phyloP scores from a whole-genome alignment of 2,797 vertebrate genomes.

The Anniella stebbinsi region DNA sequence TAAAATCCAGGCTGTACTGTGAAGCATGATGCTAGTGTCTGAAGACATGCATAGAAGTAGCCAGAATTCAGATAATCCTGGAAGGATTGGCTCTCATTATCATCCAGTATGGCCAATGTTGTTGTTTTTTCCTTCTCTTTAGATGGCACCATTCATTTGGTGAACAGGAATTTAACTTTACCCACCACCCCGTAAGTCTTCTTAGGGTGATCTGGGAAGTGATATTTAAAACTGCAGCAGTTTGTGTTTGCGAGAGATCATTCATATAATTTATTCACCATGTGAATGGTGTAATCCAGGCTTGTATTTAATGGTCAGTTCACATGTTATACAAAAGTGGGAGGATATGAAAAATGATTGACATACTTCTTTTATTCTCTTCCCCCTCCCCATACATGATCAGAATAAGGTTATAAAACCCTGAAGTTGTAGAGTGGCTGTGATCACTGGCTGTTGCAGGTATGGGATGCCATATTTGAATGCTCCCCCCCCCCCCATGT shows the following conservation, averaged over 20 bases:
- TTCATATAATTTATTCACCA: background rate
- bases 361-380: too few relatives aligned
- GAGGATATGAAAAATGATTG: background rate
- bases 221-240: background rate
- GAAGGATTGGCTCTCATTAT: too few relatives aligned
- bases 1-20: background rate
- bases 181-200: background rate
- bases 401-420: background rate
- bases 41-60: background rate
- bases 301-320: background rate
- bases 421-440: background rate
- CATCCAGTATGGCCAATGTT: background rate
- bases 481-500: background rate
- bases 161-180: background rate
- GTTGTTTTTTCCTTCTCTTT: background rate
- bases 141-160: background rate
- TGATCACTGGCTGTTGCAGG: too few relatives aligned
- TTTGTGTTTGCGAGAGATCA: too few relatives aligned
- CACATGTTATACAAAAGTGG: background rate
- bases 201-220: background rate
- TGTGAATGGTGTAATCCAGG: background rate
- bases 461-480: background rate
- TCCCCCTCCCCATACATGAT: background rate
- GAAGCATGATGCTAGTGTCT: background rate
- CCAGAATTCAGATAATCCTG: background rate